phyloP scores from a whole-genome alignment of 23 tunicate genomes.

The Ciona savignyi region DNA sequence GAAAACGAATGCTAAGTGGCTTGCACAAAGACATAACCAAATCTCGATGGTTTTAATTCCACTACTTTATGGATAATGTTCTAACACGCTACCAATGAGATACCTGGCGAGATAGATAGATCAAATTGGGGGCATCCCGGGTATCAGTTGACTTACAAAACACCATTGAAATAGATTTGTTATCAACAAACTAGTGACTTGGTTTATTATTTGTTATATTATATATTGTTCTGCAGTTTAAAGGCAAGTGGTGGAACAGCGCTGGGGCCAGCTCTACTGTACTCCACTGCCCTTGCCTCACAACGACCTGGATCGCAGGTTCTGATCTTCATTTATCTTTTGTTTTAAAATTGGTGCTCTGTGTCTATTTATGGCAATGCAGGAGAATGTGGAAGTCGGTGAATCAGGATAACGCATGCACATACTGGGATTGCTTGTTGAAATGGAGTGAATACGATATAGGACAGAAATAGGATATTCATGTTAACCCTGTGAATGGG shows the following conservation, averaged over 20 bases:
- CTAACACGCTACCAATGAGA: background rate
- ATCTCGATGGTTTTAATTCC: too few species aligned
- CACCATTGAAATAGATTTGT: too few species aligned
- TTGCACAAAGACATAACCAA: too few species aligned
- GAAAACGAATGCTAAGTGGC: too few species aligned
- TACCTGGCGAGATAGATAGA: background rate
- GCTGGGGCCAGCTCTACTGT: constrained; percentile 68
- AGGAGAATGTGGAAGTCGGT: too few species aligned
- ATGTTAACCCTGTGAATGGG: background rate
- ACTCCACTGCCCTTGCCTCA: constrained; percentile 72
- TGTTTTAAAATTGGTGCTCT: background rate
- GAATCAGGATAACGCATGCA: too few species aligned
- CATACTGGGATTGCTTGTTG: too few species aligned
- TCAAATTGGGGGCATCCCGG: background rate
- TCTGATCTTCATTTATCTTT: background rate
- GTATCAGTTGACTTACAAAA: too few species aligned
- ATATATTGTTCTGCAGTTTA: constrained; percentile 17
- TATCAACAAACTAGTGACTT: too few species aligned
- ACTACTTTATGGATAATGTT: background rate
- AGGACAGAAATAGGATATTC: background rate
- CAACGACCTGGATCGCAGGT: constrained; percentile 71
- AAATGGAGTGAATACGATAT: too few species aligned
- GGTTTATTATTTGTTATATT: too few species aligned
- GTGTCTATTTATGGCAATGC: too few species aligned
- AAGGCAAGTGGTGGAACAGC: constrained; percentile 78